These are phyloP conservation scores for Aethina tumida DNA, from an alignment of 1,140 invertebrate genomes.

Conservation along the genomic window DNA sequence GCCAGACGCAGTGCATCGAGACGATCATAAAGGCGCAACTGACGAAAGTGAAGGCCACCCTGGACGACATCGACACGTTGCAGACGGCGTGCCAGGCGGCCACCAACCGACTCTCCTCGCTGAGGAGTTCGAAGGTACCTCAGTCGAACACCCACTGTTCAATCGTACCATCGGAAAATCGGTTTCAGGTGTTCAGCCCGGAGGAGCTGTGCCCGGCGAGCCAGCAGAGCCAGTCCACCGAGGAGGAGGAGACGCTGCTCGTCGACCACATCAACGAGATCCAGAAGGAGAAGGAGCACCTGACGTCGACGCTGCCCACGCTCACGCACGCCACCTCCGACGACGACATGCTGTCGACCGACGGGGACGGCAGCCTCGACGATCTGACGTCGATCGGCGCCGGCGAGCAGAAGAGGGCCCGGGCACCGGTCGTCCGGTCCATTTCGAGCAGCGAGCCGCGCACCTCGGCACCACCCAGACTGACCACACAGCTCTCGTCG, in stretches of 20 bases:
- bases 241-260: slow-evolving; percentile 58
- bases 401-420: slow-evolving; percentile 20
- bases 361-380: slow-evolving; percentile 57
- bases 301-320: slow-evolving; percentile 70
- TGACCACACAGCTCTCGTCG: slow-evolving; percentile 33
- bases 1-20: slow-evolving; percentile 78
- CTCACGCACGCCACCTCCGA: slow-evolving; percentile 71
- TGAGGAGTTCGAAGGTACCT: slow-evolving; percentile 66
- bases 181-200: slow-evolving; percentile 54
- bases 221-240: slow-evolving; percentile 32
- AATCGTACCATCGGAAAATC: too few species aligned
- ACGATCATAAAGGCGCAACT: slow-evolving; percentile 64
- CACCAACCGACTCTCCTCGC: slow-evolving; percentile 57
- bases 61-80: slow-evolving; percentile 81
- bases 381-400: slow-evolving; percentile 36
- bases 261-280: slow-evolving; percentile 64
- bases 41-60: slow-evolving; percentile 61
- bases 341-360: slow-evolving; percentile 69
- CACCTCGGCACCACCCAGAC: slow-evolving; percentile 19
- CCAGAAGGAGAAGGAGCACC: slow-evolving; percentile 69
- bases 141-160: too few species aligned
- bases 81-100: slow-evolving; percentile 73
- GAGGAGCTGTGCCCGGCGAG: slow-evolving; percentile 45
- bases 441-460: slow-evolving; percentile 27
- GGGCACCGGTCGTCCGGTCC: slow-evolving; percentile 28